Evolutionary conservation across 2,888 invertebrate species (phyloP).

Genomic region (Rhodophaea formosa): DNA sequence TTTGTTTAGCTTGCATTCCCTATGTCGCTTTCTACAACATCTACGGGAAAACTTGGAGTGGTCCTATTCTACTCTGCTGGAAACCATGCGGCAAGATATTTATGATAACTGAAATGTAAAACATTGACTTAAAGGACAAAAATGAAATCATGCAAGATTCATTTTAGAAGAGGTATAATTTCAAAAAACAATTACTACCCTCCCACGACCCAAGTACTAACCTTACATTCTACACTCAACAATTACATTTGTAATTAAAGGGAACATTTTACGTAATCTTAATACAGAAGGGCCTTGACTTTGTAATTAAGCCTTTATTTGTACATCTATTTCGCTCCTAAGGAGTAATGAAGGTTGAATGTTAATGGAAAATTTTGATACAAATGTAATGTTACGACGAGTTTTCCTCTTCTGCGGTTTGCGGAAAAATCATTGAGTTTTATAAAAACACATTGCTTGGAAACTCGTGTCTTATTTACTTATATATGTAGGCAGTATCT

Average conservation of each 20-base stretch:
- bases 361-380: constrained; percentile 12
- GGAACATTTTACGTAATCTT: constrained; percentile 28
- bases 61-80: too few relatives aligned
- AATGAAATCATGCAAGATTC: too few relatives aligned
- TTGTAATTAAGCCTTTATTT: constrained; percentile 17
- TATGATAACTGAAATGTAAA: too few relatives aligned
- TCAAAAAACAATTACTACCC: neutral
- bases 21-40: too few relatives aligned
- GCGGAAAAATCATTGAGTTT: too few relatives aligned
- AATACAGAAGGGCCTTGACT: constrained; percentile 11
- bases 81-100: too few relatives aligned
- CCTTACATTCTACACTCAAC: constrained; percentile 7
- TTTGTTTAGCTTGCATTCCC: too few relatives aligned
- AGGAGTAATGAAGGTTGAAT: constrained; percentile 14
- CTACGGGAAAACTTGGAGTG: too few relatives aligned
- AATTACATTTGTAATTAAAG: constrained; percentile 42
- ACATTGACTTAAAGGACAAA: too few relatives aligned
- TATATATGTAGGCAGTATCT: too few relatives aligned
- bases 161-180: neutral
- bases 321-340: constrained; percentile 14
- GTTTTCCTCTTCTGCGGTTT: neutral
- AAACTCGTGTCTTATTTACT: too few relatives aligned
- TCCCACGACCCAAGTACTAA: constrained; percentile 5
- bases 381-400: neutral
- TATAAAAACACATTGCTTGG: too few relatives aligned